Percentiles rank a stretch among this genome's conserved stretches.
Evolutionary conservation across 2,888 invertebrate species (phyloP).

Genomic region (Gisinianus flammeolus): DNA sequence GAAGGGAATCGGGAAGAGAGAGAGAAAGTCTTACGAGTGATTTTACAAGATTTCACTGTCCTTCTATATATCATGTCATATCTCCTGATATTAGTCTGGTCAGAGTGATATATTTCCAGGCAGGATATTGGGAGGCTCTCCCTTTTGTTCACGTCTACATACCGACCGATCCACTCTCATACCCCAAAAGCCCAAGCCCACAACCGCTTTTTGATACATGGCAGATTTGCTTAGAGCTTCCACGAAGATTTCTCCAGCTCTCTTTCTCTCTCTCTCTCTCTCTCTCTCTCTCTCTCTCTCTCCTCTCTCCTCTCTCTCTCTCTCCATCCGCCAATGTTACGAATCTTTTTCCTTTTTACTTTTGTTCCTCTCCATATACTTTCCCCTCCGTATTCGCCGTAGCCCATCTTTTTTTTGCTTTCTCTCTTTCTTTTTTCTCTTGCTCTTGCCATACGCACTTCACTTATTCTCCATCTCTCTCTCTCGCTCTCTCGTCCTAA

Average conservation of each 20-base stretch:
- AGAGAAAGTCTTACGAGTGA: conserved; percentile 34
- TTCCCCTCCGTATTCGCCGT: neutral
- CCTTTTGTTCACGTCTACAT: conserved; percentile 40
- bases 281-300: neutral
- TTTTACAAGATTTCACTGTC: conserved; percentile 50
- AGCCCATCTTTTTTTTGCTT: neutral
- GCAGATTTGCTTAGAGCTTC: conserved; percentile 6
- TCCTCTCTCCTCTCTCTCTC: too few relatives aligned
- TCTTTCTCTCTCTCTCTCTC: neutral
- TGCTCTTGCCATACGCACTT: too few relatives aligned
- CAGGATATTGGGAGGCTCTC: conserved; percentile 45
- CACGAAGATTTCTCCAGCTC: neutral
- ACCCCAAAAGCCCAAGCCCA: neutral
- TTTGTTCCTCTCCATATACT: neutral
- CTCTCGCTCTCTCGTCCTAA: too few relatives aligned
- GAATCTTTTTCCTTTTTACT: too few relatives aligned
- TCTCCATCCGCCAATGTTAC: too few relatives aligned
- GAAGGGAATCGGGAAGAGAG: neutral
- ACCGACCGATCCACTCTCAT: neutral
- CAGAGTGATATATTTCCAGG: conserved; percentile 53
- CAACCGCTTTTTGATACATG: neutral
- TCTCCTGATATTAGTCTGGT: conserved; percentile 50
- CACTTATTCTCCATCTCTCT: too few relatives aligned
- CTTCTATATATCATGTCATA: conserved; percentile 51
- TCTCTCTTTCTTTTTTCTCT: neutral